Conservation (phyloP, 2,797 vertebrate genomes). For the Trachops cirrhosus region DNA sequence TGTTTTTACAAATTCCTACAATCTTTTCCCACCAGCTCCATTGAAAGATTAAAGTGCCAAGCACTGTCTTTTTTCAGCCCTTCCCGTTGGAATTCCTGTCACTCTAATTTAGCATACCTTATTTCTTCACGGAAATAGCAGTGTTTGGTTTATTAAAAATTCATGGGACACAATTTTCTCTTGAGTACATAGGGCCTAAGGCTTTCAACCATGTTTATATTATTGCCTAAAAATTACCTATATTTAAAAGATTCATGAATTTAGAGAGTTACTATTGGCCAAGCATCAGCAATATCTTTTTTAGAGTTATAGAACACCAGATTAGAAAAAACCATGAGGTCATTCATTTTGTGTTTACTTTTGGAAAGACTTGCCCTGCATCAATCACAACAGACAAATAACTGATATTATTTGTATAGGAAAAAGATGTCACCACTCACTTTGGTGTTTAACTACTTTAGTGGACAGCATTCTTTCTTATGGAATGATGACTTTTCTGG, state of each 20-base stretch:
- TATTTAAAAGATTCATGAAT: conserved; percentile 69
- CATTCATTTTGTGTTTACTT: background rate
- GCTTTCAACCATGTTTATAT: conserved; percentile 59
- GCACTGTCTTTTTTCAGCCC: background rate
- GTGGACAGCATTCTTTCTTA: background rate
- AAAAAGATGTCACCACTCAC: background rate
- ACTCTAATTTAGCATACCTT: conserved; percentile 58
- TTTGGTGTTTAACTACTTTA: background rate
- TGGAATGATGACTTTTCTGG: background rate
- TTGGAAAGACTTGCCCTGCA: background rate
- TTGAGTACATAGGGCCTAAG: conserved; percentile 54
- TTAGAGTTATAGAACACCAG: background rate
- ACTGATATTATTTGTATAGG: background rate
- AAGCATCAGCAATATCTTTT: background rate
- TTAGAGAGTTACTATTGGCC: conserved; percentile 34
- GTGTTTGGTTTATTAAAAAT: conserved; percentile 69
- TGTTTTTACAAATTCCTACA: background rate
- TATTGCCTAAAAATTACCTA: conserved; percentile 57
- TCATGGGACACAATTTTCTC: conserved; percentile 68
- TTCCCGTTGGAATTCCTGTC: conserved; percentile 67
- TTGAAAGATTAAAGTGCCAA: conserved; percentile 32
- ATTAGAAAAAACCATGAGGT: background rate
- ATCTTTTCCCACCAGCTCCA: background rate
- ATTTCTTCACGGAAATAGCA: conserved; percentile 59
- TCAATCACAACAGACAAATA: conserved; percentile 23